phyloP scores from a whole-genome alignment of 2,797 vertebrate genomes.

The Synaphobranchus kaupii region DNA sequence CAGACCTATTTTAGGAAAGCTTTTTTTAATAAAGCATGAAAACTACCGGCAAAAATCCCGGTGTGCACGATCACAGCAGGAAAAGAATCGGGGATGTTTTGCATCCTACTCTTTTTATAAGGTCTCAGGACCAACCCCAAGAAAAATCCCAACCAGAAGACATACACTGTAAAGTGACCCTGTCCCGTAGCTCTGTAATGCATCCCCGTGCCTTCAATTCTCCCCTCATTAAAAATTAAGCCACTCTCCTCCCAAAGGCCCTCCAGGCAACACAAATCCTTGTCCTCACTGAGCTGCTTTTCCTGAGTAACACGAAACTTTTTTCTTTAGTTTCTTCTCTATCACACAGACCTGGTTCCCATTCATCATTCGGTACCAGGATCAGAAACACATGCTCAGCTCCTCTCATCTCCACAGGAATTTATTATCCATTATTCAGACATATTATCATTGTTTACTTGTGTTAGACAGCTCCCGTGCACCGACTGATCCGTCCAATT shows the following conservation, averaged over 20 bases:
- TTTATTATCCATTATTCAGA: background rate
- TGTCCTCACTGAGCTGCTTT: conserved; percentile 21
- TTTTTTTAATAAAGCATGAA: background rate
- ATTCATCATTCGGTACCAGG: conserved; percentile 24
- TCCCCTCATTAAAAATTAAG: background rate
- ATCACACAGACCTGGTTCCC: background rate
- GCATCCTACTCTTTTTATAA: background rate
- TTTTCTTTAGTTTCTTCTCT: conserved; percentile 12
- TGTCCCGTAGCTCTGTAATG: background rate
- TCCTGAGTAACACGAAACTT: conserved; percentile 16
- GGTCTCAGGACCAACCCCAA: background rate
- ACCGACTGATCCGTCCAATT: background rate
- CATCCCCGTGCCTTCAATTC: background rate
- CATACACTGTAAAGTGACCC: background rate
- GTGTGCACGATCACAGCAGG: no score
- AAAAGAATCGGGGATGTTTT: no score
- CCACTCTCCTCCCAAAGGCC: background rate
- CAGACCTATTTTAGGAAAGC: background rate
- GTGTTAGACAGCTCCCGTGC: background rate
- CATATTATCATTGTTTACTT: background rate
- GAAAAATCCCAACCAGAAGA: background rate
- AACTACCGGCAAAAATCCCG: background rate
- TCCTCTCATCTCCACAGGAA: background rate
- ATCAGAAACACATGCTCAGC: conserved; percentile 27
- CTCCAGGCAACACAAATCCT: background rate